A percentile compares a stretch with the other conserved stretches of the same genome.
These are phyloP conservation scores for Crotalus viridis DNA, from an alignment of 2,113 vertebrate species.

Conservation along the genomic window DNA sequence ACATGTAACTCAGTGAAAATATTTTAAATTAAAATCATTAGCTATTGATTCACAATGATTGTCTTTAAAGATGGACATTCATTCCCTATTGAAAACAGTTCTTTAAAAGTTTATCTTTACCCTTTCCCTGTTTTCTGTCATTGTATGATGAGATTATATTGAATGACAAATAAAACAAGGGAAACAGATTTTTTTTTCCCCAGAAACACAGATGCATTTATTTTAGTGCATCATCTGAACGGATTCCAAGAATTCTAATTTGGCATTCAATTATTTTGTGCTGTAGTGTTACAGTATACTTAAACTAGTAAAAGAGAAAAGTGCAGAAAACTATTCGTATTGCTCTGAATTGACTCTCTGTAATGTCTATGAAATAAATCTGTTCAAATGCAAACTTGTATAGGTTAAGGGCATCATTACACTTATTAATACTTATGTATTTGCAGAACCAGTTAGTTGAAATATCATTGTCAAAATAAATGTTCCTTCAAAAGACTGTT, in stretches of 20 bases:
- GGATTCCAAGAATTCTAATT: slow-evolving; percentile 31
- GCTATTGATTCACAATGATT: neutral
- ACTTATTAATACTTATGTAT: slow-evolving; percentile 24
- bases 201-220: slow-evolving; percentile 27
- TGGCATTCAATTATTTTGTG: slow-evolving; percentile 41
- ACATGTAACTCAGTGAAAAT: neutral
- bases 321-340: slow-evolving; percentile 22
- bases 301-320: slow-evolving; percentile 36
- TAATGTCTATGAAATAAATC: slow-evolving; percentile 34
- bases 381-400: slow-evolving; percentile 37
- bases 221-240: slow-evolving; percentile 39
- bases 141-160: neutral
- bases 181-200: slow-evolving; percentile 21
- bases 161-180: neutral
- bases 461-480: neutral
- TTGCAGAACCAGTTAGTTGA: slow-evolving; percentile 33
- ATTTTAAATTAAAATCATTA: neutral
- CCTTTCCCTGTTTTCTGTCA: slow-evolving; percentile 26
- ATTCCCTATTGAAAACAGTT: neutral
- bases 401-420: slow-evolving; percentile 16
- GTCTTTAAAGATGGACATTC: neutral
- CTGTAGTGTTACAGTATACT: slow-evolving; percentile 30
- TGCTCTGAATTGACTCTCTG: slow-evolving; percentile 30
- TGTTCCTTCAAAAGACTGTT: slow-evolving; percentile 15
- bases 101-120: neutral